A percentile compares a stretch with the other conserved stretches of the same genome.
Evolutionary conservation across 2,113 vertebrate genomes (phyloP).

Genomic region (Bos javanicus): DNA sequence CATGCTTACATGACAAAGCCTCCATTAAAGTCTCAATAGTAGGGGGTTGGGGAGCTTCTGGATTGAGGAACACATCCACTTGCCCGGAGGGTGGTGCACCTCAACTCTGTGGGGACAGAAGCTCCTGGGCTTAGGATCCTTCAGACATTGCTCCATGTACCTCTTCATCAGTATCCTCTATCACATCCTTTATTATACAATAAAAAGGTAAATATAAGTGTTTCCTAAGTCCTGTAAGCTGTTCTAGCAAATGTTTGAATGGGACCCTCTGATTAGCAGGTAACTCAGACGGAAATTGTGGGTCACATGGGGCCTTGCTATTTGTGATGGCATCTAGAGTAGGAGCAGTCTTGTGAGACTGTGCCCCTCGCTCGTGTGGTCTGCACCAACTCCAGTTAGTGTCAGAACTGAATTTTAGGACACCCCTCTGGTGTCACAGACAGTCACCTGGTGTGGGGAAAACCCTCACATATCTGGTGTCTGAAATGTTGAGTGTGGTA

Average conservation of each 20-base stretch:
- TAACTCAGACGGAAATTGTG: neutral
- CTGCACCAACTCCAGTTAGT: neutral
- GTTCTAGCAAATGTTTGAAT: neutral
- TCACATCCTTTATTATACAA: neutral
- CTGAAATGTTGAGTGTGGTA: neutral
- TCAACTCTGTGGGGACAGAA: neutral
- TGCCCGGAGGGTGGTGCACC: neutral
- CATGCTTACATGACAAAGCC: neutral
- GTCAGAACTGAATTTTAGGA: neutral
- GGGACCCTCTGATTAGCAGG: neutral
- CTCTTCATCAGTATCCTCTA: neutral
- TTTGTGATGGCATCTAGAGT: neutral
- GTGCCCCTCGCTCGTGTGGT: neutral
- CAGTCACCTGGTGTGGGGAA: neutral
- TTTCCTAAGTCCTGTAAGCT: neutral
- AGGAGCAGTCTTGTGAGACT: neutral
- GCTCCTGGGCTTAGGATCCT: neutral
- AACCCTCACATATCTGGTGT: neutral
- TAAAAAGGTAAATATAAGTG: neutral
- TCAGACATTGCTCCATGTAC: fast-evolving
- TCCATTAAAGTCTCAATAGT: neutral
- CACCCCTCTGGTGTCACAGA: neutral
- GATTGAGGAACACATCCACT: neutral
- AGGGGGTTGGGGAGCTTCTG: neutral
- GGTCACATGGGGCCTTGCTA: neutral